Percentiles rank a stretch among this genome's conserved stretches.
These are phyloP conservation scores for Drosophila teissieri DNA, from an alignment of 1,140 invertebrate species.

Conservation along the genomic window DNA sequence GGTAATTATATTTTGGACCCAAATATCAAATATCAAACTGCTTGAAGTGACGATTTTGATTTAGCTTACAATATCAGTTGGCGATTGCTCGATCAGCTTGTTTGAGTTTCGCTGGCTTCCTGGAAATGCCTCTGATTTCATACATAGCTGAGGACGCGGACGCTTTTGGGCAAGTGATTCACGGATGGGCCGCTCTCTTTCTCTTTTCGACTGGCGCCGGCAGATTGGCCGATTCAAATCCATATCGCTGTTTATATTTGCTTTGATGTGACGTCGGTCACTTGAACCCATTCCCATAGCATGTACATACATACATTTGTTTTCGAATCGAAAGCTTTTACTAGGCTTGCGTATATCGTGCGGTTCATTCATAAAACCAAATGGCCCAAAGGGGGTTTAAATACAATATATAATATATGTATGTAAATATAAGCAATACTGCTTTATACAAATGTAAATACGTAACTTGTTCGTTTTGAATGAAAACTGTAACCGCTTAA, in stretches of 20 bases:
- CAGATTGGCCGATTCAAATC: conserved; percentile 22
- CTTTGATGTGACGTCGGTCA: conserved; percentile 26
- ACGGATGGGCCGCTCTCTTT: conserved; percentile 27
- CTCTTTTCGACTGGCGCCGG: conserved; percentile 28
- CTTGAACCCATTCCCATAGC: neutral
- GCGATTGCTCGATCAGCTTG: conserved; percentile 61
- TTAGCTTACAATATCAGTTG: conserved; percentile 26
- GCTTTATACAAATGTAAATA: neutral
- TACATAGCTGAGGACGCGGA: conserved; percentile 56
- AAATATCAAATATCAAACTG: neutral
- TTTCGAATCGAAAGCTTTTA: conserved; percentile 29
- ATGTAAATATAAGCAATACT: too few relatives aligned
- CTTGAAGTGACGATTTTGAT: conserved; percentile 8
- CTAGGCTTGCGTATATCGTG: conserved; percentile 21
- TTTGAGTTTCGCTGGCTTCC: conserved; percentile 64
- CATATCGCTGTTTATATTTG: conserved; percentile 39
- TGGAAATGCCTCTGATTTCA: conserved; percentile 72
- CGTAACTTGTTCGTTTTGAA: too few relatives aligned
- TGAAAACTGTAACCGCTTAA: too few relatives aligned
- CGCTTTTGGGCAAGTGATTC: conserved; percentile 70
- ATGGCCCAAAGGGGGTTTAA: neutral
- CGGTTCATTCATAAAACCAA: conserved; percentile 35
- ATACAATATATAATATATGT: too few relatives aligned
- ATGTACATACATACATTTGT: too few relatives aligned
- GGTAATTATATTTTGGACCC: neutral